These are phyloP conservation scores for Centrocercus urophasianus DNA, from an alignment of 2,113 vertebrate genomes.

Conservation along the genomic window DNA sequence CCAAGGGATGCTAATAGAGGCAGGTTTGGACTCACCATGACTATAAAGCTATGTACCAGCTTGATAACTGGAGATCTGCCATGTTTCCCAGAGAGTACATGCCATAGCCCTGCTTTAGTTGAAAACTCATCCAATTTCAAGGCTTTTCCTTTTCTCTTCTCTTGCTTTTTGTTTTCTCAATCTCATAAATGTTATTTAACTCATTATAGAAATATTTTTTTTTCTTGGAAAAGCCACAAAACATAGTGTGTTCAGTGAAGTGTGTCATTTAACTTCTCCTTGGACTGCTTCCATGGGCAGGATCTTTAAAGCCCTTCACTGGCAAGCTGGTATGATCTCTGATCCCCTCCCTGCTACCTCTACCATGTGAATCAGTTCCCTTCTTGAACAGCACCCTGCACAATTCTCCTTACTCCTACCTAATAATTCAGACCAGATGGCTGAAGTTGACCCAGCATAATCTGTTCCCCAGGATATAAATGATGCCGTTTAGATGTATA, in stretches of 20 bases:
- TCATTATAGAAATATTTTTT: conserved; percentile 21
- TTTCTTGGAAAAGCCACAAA: neutral
- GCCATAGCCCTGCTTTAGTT: neutral
- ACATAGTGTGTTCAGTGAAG: neutral
- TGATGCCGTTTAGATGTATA: conserved; percentile 55
- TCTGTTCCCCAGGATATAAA: conserved; percentile 64
- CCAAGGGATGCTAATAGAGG: neutral
- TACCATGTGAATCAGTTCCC: conserved; percentile 4
- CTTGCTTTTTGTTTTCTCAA: neutral
- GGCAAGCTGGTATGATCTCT: conserved; percentile 22
- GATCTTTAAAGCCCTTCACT: conserved; percentile 10
- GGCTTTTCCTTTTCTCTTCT: neutral
- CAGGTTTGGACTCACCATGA: neutral
- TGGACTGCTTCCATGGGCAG: neutral
- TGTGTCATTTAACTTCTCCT: conserved; percentile 30
- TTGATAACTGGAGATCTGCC: conserved; percentile 13
- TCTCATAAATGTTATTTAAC: neutral
- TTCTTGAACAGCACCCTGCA: conserved; percentile 33
- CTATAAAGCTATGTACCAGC: neutral
- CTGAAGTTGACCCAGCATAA: conserved; percentile 63
- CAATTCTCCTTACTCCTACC: conserved; percentile 26
- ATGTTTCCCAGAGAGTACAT: neutral
- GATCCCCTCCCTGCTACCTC: conserved; percentile 46
- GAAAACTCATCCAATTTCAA: neutral
- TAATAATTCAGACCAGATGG: conserved; percentile 66